Evolutionary conservation across 2,888 invertebrate genomes (phyloP).

Genomic region (Cantharis rufa): DNA sequence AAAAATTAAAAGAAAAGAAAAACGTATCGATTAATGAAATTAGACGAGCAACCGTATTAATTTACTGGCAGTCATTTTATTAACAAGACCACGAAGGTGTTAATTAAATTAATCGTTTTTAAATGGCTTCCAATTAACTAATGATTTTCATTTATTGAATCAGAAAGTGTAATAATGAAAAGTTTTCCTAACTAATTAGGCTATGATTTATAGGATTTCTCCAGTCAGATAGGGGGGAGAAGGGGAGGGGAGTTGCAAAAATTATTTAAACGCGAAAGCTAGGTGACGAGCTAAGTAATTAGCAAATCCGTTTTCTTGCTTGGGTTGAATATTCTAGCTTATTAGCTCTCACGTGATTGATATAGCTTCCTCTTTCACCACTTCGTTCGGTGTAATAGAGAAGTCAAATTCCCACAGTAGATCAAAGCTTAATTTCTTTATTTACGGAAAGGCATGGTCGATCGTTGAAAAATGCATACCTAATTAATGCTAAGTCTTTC

Average conservation of each 20-base stretch:
- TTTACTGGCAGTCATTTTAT: neutral
- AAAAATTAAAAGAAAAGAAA: neutral
- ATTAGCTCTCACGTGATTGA: neutral
- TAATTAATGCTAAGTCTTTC: neutral
- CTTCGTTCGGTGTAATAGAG: neutral
- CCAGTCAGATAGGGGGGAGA: too few species aligned
- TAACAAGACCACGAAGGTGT: neutral
- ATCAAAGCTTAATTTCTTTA: neutral
- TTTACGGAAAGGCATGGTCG: neutral
- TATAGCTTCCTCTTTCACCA: neutral
- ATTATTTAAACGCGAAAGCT: too few species aligned
- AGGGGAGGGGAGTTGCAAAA: too few species aligned
- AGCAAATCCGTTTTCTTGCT: neutral
- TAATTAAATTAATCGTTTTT: neutral
- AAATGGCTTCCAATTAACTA: neutral
- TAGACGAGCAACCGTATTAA: neutral
- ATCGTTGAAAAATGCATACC: neutral
- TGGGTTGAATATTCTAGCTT: neutral
- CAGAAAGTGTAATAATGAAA: neutral
- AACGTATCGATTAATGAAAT: neutral
- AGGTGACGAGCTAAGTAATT: neutral
- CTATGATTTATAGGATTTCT: neutral
- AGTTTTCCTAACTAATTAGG: neutral
- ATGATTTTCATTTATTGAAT: neutral
- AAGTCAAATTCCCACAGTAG: neutral